Evolutionary conservation across 2,113 vertebrate species (phyloP).

Genomic region (Donacobius atricapilla): DNA sequence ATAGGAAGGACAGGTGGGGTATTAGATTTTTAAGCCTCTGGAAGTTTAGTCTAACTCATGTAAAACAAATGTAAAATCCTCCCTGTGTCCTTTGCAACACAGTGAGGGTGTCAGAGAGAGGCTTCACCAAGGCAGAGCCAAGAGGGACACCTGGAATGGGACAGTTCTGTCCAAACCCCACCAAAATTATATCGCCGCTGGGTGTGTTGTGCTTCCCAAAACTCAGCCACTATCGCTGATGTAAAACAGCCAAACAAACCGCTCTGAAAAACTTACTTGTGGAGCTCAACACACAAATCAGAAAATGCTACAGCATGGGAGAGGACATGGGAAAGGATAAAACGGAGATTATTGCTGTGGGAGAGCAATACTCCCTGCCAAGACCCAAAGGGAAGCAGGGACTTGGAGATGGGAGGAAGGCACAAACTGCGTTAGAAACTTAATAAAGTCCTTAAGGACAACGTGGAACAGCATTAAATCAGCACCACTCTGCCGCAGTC

Average conservation of each 20-base stretch:
- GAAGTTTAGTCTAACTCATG: neutral
- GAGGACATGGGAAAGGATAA: neutral
- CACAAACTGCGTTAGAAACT: neutral
- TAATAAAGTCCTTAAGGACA: neutral
- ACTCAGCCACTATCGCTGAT: neutral
- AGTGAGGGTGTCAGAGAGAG: neutral
- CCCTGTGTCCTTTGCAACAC: neutral
- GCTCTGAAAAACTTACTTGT: neutral
- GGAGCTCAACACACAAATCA: neutral
- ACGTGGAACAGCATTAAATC: neutral
- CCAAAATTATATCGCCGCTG: rapidly evolving
- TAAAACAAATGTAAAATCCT: neutral
- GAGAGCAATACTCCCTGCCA: neutral
- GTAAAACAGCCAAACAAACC: neutral
- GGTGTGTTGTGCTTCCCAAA: neutral
- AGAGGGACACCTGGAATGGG: neutral
- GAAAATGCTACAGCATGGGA: neutral
- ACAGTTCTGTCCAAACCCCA: neutral
- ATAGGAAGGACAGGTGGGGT: conserved; percentile 30
- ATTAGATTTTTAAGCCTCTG: conserved; percentile 4
- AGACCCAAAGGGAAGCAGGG: neutral
- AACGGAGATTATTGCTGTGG: too few relatives aligned
- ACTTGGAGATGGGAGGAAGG: neutral
- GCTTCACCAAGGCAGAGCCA: neutral
- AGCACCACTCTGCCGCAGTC: too few relatives aligned